Base-by-base conservation (phyloP, 2,888 invertebrate genomes). In the Perdita meconis region DNA sequence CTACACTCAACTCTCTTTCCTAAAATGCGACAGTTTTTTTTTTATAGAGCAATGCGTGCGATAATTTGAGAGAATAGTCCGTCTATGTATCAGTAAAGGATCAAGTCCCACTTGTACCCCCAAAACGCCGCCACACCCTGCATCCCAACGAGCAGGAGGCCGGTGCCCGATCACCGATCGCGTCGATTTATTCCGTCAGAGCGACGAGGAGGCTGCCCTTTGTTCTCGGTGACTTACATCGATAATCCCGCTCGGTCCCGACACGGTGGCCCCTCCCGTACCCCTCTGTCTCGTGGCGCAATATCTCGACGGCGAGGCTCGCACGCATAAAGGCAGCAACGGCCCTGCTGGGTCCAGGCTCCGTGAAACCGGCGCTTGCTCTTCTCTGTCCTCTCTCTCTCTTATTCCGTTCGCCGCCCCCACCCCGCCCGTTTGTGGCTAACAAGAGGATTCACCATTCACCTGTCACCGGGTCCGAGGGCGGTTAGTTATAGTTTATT, bases 401-500 rank as follows among this genome's bases (percentile, higher is more conserved):
- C 5, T 56, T 13, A 24, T 44, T 56, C 22, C 63, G 63, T 44
- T 66, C 71, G 42, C 40, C 67, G 57, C 44, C 71, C 70, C 60
- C 63, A 40, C 26, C 19, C 26, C 44, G 51, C 56, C 60, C 67
- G 63, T 65, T 78, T 81, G 85, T 83, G 84, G 84, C 89, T 91
- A 91, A 91, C 91, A 91, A 91, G 91, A 90, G 89, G 88, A 91
- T 89, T 89, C 90, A 90, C 91, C 89, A 91, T 91, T 91, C 90
- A 91, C 91, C 91, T 91, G 91, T 91, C 91, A 90, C 89, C 87
- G 87, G 86, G 80, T 84, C 87, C 86, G 89, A 91, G 90, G 90
- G 90, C 90, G 90, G 90, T 90, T 91, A 91, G 91, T 91, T 91
- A 91, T 91, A 90, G 90, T 91, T 91, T 91, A 91, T 91, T 91